phyloP scores from a whole-genome alignment of 2,888 invertebrate genomes.

The Lobophora halterata region DNA sequence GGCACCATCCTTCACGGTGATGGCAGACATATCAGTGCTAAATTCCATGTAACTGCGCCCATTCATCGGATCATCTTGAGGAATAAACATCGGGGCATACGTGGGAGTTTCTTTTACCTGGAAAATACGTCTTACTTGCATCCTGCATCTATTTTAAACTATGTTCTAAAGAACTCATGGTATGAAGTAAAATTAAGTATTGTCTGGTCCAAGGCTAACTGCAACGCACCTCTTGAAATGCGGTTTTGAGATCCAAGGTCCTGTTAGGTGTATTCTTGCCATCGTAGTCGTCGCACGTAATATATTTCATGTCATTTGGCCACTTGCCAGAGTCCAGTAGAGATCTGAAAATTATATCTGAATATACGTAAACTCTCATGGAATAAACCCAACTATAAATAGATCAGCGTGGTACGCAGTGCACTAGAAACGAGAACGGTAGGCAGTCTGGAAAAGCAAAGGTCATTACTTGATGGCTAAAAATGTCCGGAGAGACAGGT shows the following conservation, averaged over 20 bases:
- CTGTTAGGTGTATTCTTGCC: conserved; percentile 88
- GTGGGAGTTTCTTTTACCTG: conserved; percentile 84
- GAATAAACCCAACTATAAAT: conserved; percentile 69
- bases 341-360: conserved; percentile 83
- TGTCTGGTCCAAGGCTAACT: conserved; percentile 26
- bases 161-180: background rate
- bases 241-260: conserved; percentile 85
- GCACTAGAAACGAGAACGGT: conserved; percentile 49
- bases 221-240: conserved; percentile 83
- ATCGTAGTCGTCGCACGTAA: conserved; percentile 89
- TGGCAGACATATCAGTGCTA: conserved; percentile 85
- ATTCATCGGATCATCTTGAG: conserved; percentile 82
- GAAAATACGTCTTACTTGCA: conserved; percentile 19
- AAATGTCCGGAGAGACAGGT: conserved; percentile 87
- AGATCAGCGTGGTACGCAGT: conserved; percentile 56
- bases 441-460: conserved; percentile 54
- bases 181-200: background rate
- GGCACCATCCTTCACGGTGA: conserved; percentile 86
- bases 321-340: conserved; percentile 86
- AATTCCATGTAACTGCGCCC: conserved; percentile 89
- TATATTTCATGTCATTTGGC: conserved; percentile 86
- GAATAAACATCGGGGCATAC: conserved; percentile 84
- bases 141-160: too few species aligned
- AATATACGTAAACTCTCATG: conserved; percentile 64
- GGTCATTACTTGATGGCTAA: conserved; percentile 85